Percentiles rank a stretch among this genome's conserved stretches.
Evolutionary conservation across 2,113 vertebrate species (phyloP).

Genomic region (Leucosticte australis): DNA sequence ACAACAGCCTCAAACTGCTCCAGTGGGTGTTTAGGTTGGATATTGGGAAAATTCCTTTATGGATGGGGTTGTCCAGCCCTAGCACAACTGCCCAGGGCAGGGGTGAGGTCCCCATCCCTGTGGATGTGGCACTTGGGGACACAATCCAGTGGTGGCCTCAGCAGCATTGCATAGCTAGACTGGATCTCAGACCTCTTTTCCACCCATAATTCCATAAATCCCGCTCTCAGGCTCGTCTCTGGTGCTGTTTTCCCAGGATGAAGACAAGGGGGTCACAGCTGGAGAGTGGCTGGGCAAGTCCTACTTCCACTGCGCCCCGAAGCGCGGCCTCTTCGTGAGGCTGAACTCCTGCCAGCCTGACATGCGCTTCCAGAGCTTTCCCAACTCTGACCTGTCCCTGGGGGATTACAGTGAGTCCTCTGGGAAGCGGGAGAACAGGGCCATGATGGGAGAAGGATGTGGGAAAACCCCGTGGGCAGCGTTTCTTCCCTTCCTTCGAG

Average conservation of each 20-base stretch:
- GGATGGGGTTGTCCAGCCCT: background rate
- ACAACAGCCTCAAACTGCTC: background rate
- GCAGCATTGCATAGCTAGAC: background rate
- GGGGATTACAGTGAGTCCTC: background rate
- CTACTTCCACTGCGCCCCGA: slow-evolving; percentile 72
- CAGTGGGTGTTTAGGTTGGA: background rate
- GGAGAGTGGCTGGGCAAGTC: slow-evolving; percentile 69
- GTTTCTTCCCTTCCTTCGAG: background rate
- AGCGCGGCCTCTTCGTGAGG: slow-evolving; percentile 80
- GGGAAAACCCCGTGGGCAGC: rapidly evolving
- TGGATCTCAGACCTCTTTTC: background rate
- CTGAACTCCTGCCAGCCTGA: slow-evolving; percentile 77
- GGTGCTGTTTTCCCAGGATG: slow-evolving; percentile 67
- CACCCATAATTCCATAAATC: background rate
- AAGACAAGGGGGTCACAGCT: slow-evolving; percentile 71
- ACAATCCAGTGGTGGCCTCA: rapidly evolving
- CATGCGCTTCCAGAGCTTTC: slow-evolving; percentile 64
- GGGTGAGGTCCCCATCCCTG: background rate
- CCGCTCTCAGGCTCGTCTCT: background rate
- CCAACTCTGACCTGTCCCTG: rapidly evolving
- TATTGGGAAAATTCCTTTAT: background rate
- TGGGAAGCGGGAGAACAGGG: background rate
- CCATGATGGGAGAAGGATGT: background rate
- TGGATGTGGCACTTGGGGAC: background rate
- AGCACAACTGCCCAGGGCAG: background rate